phyloP scores from a whole-genome alignment of 2,888 invertebrate species.

The Polylopha cassiicola region DNA sequence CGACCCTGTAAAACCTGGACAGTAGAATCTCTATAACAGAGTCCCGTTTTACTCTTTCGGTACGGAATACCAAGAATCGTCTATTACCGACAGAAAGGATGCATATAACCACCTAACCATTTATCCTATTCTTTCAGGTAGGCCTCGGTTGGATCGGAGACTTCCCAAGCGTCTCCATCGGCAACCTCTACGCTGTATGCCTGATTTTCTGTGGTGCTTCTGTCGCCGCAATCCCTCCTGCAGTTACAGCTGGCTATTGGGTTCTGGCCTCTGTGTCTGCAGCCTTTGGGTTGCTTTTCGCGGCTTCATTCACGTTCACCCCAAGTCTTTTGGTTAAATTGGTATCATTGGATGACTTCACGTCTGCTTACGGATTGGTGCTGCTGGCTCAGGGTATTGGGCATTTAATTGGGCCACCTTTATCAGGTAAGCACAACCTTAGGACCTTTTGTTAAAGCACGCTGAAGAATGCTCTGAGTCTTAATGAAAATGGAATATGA shows the following conservation, averaged over 20 bases:
- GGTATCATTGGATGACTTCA: constrained; percentile 93
- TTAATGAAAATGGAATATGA: too few relatives aligned
- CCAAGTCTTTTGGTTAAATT: constrained; percentile 92
- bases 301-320: constrained; percentile 93
- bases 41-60: too few relatives aligned
- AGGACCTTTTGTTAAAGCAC: too few relatives aligned
- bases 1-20: too few relatives aligned
- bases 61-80: too few relatives aligned
- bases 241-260: constrained; percentile 68
- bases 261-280: constrained; percentile 72
- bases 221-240: constrained; percentile 78
- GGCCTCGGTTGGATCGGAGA: constrained; percentile 94
- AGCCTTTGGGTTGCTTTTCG: constrained; percentile 92
- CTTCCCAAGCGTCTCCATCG: constrained; percentile 87
- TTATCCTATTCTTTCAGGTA: constrained; percentile 70
- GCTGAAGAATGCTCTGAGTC: too few relatives aligned
- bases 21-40: too few relatives aligned
- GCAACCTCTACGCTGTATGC: constrained; percentile 88
- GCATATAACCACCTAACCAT: neutral
- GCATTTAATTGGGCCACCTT: constrained; percentile 92
- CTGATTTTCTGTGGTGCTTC: constrained; percentile 81
- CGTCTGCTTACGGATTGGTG: constrained; percentile 93
- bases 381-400: constrained; percentile 94
- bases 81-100: neutral
- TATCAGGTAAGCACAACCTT: constrained; percentile 82